Evolutionary conservation across 2,113 vertebrate genomes (phyloP), one percentile per base, ranked within the genome.

Genomic region (Acanthochromis polyacanthus): DNA sequence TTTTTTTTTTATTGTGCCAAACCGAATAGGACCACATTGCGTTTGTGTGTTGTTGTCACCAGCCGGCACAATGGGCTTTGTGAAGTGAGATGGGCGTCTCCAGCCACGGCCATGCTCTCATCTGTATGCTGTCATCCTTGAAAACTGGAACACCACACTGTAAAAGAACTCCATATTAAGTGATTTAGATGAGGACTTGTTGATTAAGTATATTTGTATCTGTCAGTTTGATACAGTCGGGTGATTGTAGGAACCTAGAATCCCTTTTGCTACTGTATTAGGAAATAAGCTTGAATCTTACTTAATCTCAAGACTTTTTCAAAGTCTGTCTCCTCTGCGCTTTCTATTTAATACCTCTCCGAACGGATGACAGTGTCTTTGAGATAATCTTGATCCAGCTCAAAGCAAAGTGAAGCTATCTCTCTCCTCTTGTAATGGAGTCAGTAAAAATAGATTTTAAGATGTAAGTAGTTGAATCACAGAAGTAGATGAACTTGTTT

Each of bases 11-110:
- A 36, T 30, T 80, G 60, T 88, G 86, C 85, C 75, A 84, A 74
- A 75, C 70, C 4, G 11, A 80, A 80, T 59, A 23, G 81, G 76
- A 86, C 59, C 65, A 59, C 78, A 74, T 53, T 80, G 80, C 79
- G 40, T 84, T 74, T 87, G 61, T 72, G 59, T 17, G 75, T 80
- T 74, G 76, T 84, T 38, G 65, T 82, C 92, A 83, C 82, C 62
- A 50, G 76, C 61, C 51, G 84, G 52, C 70, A 91, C 85, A 89
- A 81, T 28, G 75, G 82, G 78, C 84, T 88, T 89, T 91, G 93
- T 93, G 75, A 77, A n/a, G 12, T 53, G 28, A 74, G 75, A 59
- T 9, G 73, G 59, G 70, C 22, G 52, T 76, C 72, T 80, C 62
- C 82, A 62, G 82, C 68, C 81, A 76, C 83, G 25, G 75, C 69